These are phyloP conservation scores for Apostichopus californicus DNA, from an alignment of 35 echinoderm and acorn worm genomes.

Conservation along the genomic window DNA sequence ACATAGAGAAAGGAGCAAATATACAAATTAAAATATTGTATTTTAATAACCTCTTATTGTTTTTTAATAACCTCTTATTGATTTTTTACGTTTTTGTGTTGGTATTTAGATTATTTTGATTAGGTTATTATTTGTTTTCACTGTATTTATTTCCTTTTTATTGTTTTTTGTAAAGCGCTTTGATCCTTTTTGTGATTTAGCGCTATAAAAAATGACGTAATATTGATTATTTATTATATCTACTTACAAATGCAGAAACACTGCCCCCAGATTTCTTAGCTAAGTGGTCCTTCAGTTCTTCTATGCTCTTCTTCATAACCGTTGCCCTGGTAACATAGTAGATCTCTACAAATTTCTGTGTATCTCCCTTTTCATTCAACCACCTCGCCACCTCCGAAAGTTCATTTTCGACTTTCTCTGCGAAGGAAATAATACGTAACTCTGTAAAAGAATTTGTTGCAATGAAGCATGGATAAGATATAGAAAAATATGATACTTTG, in stretches of 20 bases:
- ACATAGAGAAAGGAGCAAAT: no score
- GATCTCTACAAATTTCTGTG: slow-evolving; percentile 77
- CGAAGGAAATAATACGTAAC: not conserved
- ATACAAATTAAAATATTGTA: not conserved
- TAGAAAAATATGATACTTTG: no score
- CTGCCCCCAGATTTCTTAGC: slow-evolving; percentile 77
- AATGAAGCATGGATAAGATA: no score
- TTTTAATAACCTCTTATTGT: not conserved
- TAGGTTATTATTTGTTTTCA: no score
- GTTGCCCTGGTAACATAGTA: slow-evolving; percentile 75
- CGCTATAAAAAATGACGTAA: no score
- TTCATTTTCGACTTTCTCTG: slow-evolving; percentile 74
- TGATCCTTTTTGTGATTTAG: no score
- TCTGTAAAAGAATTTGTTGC: no score
- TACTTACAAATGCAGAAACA: slow-evolving; percentile 59
- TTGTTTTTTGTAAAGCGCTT: no score
- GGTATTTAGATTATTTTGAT: no score
- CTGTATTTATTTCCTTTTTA: no score
- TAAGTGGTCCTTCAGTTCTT: slow-evolving; percentile 88
- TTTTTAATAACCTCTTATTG: not conserved
- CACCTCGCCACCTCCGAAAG: slow-evolving; percentile 88
- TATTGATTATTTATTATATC: no score
- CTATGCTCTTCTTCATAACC: slow-evolving; percentile 82
- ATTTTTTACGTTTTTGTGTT: no score
- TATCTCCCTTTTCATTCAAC: slow-evolving; percentile 66